Conservation (phyloP, 2,113 vertebrate genomes). For the Apteryx mantelli region DNA sequence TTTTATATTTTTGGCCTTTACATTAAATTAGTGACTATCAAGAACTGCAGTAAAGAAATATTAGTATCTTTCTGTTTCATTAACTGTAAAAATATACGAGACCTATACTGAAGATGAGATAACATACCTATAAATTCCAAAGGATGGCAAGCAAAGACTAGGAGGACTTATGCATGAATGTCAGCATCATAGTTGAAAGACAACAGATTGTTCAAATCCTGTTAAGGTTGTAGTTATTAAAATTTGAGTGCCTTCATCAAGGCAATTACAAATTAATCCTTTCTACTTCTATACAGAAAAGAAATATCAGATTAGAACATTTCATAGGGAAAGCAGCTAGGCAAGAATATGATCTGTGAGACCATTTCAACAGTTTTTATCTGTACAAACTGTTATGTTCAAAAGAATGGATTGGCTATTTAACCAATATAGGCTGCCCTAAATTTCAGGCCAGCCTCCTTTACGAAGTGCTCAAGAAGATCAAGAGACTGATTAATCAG, state of each 20-base stretch:
- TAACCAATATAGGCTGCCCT: not conserved
- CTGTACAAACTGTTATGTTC: not conserved
- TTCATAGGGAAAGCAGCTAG: not conserved
- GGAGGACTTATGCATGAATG: not conserved
- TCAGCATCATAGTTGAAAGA: not conserved
- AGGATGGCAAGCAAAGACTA: not conserved
- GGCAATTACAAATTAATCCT: constrained; percentile 23
- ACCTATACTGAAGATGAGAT: not conserved
- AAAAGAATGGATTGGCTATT: not conserved
- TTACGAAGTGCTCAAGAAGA: not conserved
- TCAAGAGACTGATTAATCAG: not conserved
- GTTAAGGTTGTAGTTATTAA: constrained; percentile 1
- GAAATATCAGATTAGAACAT: constrained; percentile 12
- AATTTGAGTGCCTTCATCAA: not conserved
- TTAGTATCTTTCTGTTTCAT: constrained; percentile 26
- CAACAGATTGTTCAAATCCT: not conserved
- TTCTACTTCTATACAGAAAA: constrained; percentile 18
- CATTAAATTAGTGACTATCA: not conserved
- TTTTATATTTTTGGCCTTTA: constrained; percentile 56
- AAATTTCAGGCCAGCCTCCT: not conserved
- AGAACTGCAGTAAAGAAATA: not conserved
- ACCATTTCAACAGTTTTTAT: not conserved
- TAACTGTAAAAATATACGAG: constrained; percentile 27
- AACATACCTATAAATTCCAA: not conserved
- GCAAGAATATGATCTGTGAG: not conserved